Conservation (phyloP, 1,140 invertebrate species). For the Ips typographus region DNA sequence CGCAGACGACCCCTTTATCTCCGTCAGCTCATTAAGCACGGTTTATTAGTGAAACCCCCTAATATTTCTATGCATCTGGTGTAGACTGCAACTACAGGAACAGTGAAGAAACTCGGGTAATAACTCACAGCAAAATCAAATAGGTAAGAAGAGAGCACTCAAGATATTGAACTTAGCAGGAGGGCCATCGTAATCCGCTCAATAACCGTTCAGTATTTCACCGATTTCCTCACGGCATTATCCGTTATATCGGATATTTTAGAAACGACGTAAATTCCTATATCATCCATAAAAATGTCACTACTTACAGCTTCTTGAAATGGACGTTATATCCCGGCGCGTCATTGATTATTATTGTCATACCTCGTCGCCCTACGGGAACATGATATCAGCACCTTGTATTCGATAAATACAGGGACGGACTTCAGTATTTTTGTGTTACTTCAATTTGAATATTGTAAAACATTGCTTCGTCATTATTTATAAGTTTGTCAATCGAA, state of each 20-base stretch:
- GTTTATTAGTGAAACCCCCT: background rate
- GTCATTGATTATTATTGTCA: conserved; percentile 33
- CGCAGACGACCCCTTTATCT: conserved; percentile 20
- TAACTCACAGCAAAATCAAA: too few species aligned
- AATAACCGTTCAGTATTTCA: conserved; percentile 21
- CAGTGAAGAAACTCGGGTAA: too few species aligned
- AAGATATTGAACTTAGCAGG: conserved; percentile 4
- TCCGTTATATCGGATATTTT: conserved; percentile 24
- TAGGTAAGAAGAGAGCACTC: too few species aligned
- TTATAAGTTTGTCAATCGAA: too few species aligned
- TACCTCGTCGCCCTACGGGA: conserved; percentile 10
- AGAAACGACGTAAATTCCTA: conserved; percentile 22
- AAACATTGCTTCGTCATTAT: too few species aligned
- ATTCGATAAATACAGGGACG: conserved; percentile 18
- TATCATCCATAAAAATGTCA: conserved; percentile 28
- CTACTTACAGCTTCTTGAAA: conserved; percentile 27
- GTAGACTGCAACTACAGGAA: too few species aligned
- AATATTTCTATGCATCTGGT: too few species aligned
- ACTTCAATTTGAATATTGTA: too few species aligned
- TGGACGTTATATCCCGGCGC: conserved; percentile 25
- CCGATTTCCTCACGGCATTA: conserved; percentile 19
- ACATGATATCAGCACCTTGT: conserved; percentile 24
- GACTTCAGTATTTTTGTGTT: too few species aligned
- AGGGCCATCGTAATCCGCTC: too few species aligned
- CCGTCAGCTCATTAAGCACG: conserved; percentile 9